phyloP scores from a whole-genome alignment of 2,797 vertebrate genomes.

The Premnoplex brunnescens region DNA sequence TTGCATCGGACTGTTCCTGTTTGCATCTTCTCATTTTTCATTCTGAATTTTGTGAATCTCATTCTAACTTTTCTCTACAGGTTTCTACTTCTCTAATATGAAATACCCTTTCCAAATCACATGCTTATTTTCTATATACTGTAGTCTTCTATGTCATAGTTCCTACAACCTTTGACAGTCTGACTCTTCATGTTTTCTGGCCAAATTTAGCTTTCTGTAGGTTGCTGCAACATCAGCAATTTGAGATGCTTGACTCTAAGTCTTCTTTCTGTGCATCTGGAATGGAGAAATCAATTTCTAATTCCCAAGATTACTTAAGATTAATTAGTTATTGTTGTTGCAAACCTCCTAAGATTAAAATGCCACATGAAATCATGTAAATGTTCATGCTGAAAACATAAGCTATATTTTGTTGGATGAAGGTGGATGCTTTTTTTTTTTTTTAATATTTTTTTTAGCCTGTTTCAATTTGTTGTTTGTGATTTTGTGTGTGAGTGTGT shows the following conservation, averaged over 20 bases:
- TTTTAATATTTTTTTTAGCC: not conserved
- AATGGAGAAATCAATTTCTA: slow-evolving; percentile 23
- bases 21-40: not conserved
- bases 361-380: not conserved
- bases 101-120: not conserved
- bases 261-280: not conserved
- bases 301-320: not conserved
- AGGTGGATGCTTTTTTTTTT: not conserved
- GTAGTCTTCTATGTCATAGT: not conserved
- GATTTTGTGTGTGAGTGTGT: no score
- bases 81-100: not conserved
- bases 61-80: not conserved
- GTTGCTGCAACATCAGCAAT: not conserved
- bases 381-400: not conserved
- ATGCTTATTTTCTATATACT: not conserved
- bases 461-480: not conserved
- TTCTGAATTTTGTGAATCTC: not conserved
- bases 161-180: not conserved
- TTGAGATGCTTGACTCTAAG: not conserved
- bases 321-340: not conserved
- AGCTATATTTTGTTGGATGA: not conserved
- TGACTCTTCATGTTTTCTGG: not conserved
- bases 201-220: not conserved
- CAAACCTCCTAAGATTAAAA: not conserved
- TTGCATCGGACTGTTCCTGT: not conserved